These are phyloP conservation scores for Psilopsiagon aurifrons DNA, from an alignment of 2,113 vertebrate genomes.

Conservation along the genomic window DNA sequence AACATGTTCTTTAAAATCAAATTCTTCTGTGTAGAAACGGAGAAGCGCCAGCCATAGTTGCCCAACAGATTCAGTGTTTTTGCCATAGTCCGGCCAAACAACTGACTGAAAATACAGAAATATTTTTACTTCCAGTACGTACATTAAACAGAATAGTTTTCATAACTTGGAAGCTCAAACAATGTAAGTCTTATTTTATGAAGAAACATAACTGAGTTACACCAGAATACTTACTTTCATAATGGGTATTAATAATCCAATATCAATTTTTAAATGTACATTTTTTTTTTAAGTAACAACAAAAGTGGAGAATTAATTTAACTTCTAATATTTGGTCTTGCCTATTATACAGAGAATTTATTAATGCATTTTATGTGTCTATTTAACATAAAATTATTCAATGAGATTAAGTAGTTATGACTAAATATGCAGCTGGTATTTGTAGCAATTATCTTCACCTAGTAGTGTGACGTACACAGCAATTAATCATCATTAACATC, in stretches of 20 bases:
- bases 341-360: neutral
- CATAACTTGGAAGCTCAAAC: neutral
- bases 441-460: neutral
- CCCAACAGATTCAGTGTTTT: slow-evolving; percentile 89
- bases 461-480: neutral
- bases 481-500: neutral
- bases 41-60: slow-evolving; percentile 93
- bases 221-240: neutral
- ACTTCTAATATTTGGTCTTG: neutral
- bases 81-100: slow-evolving; percentile 83
- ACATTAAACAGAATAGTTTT: neutral
- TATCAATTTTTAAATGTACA: neutral
- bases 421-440: neutral
- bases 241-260: neutral
- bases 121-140: neutral
- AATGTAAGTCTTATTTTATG: neutral
- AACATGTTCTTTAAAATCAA: slow-evolving; percentile 95
- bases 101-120: slow-evolving; percentile 72
- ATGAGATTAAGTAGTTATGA: neutral
- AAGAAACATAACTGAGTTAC: neutral
- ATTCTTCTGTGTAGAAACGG: slow-evolving; percentile 93
- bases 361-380: neutral
- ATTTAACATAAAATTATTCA: neutral
- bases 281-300: neutral
- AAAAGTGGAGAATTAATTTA: neutral